Evolutionary conservation across 1,140 invertebrate genomes (phyloP).

Genomic region (Spodoptera litura): DNA sequence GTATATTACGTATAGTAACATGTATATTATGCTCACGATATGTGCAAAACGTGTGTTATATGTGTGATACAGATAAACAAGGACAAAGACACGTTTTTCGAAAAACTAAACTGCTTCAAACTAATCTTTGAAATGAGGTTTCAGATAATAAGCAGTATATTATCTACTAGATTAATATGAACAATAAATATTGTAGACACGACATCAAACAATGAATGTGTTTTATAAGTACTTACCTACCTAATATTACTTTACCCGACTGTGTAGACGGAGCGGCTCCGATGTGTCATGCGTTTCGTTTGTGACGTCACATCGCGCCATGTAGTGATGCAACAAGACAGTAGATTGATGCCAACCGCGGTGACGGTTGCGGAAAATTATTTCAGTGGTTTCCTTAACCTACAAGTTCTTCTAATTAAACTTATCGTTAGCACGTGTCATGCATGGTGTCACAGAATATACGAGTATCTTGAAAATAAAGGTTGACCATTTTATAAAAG

Average conservation of each 20-base stretch:
- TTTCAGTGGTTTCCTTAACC: background rate
- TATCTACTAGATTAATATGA: too few species aligned
- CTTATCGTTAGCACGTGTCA: too few species aligned
- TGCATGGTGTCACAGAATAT: too few species aligned
- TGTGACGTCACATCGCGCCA: constrained; percentile 33
- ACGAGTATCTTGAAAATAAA: too few species aligned
- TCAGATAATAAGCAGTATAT: background rate
- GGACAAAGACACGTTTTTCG: background rate
- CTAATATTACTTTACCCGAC: background rate
- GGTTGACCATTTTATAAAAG: too few species aligned
- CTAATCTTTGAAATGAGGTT: background rate
- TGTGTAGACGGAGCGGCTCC: constrained; percentile 20
- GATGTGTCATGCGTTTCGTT: constrained; percentile 16
- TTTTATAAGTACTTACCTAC: too few species aligned
- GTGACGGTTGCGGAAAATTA: background rate
- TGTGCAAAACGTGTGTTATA: background rate
- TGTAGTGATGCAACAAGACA: constrained; percentile 11
- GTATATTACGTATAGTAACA: too few species aligned
- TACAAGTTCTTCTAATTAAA: background rate
- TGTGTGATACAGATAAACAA: too few species aligned
- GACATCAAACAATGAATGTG: too few species aligned
- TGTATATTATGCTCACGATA: background rate
- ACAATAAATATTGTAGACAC: too few species aligned
- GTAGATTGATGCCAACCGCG: background rate
- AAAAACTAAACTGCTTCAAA: background rate